A percentile compares a stretch with the other conserved stretches of the same genome.
phyloP scores from a whole-genome alignment of 1,140 invertebrate species.

The Bombus soroeensis region DNA sequence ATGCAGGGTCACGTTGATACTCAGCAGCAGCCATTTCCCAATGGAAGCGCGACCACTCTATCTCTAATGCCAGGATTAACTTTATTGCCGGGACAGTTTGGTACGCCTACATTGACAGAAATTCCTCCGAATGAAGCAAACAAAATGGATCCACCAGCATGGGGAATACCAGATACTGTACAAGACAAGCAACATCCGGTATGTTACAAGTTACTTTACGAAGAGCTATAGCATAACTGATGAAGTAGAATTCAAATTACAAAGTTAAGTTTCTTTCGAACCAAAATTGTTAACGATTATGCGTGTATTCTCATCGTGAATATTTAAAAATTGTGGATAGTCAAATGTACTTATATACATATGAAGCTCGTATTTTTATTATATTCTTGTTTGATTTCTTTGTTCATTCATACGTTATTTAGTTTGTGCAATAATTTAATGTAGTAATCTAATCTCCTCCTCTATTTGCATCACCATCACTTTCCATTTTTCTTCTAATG shows the following conservation, averaged over 20 bases:
- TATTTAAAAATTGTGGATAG: background rate
- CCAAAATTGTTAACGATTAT: background rate
- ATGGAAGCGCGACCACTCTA: conserved; percentile 76
- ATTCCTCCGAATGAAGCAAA: conserved; percentile 76
- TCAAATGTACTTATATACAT: background rate
- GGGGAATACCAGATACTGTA: conserved; percentile 79
- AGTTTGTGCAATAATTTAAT: no score
- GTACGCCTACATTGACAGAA: conserved; percentile 74
- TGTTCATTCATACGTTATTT: background rate
- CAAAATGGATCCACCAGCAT: conserved; percentile 79
- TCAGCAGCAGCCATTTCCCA: conserved; percentile 78
- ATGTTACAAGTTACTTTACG: conserved; percentile 39
- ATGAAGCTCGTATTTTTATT: background rate
- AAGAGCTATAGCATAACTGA: background rate
- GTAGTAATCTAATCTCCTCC: background rate
- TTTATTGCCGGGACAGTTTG: conserved; percentile 78
- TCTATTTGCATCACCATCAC: background rate
- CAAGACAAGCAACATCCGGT: conserved; percentile 82
- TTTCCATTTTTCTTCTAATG: background rate
- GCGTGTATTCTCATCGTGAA: background rate
- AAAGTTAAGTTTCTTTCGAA: background rate
- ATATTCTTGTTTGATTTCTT: background rate
- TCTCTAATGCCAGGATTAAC: conserved; percentile 78
- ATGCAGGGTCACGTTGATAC: conserved; percentile 77
- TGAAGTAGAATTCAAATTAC: background rate